Percentiles rank a stretch among this genome's conserved stretches.
Conservation (phyloP, 1,140 invertebrate genomes). For the Tachypleus tridentatus region DNA sequence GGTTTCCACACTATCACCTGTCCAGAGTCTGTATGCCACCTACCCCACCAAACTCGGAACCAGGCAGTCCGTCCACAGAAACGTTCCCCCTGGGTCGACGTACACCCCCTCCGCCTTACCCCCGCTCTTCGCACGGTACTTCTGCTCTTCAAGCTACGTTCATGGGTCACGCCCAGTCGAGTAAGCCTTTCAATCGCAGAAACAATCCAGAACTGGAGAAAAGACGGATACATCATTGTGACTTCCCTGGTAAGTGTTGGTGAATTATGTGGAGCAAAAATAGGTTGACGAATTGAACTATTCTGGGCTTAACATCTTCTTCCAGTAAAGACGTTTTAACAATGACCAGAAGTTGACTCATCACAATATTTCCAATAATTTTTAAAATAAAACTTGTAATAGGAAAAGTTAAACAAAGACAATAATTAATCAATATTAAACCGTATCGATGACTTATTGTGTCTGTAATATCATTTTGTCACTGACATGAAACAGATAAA, state of each 20-base stretch:
- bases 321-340: too few species aligned
- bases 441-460: too few species aligned
- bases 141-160: neutral
- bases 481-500: too few species aligned
- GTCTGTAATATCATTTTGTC: too few species aligned
- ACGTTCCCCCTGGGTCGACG: neutral
- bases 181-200: conserved; percentile 55
- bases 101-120: conserved; percentile 20
- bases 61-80: conserved; percentile 37
- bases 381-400: too few species aligned
- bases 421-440: too few species aligned
- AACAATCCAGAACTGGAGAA: conserved; percentile 95
- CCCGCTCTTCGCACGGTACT: conserved; percentile 5
- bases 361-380: too few species aligned
- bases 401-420: too few species aligned
- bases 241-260: conserved; percentile 78
- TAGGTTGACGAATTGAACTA: too few species aligned
- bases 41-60: conserved; percentile 69
- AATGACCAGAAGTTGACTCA: too few species aligned
- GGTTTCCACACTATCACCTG: neutral
- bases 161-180: conserved; percentile 4
- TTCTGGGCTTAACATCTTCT: too few species aligned
- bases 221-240: conserved; percentile 85
- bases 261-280: too few species aligned
- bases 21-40: conserved; percentile 41